Evolutionary conservation across 2,888 invertebrate species (phyloP), one percentile per base, ranked within the genome.

Genomic region (Clanis bilineata): DNA sequence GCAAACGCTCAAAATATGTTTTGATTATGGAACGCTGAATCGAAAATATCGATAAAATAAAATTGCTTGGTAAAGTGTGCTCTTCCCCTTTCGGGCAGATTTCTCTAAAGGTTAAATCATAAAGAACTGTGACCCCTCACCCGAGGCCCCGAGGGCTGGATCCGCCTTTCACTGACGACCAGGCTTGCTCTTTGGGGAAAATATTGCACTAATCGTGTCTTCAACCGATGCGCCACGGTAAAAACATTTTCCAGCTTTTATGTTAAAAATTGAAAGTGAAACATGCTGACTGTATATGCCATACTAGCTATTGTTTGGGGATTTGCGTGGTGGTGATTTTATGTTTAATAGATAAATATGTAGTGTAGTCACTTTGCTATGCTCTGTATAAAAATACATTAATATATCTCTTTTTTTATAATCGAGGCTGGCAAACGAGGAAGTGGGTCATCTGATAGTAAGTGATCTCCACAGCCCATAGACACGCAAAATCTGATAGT

Each of bases 41-140:
- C 5, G n/a, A 45, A n/a, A 51, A 28, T 32, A 18, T 18, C 51
- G 32, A 32, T 51, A 51, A 51, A 41, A 41, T 41, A 41, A 15
- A 32, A 47, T 47, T 47, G 15, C 28, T 28, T 5, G 51, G 32
- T 10, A 10, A 32, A 51, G 51, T 28, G 47, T 45, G 45, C 45
- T n/a, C 21, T 45, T 45, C 51, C 12, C 32, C 10, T 10, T 7
- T 15, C 32, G 10, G 51, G 7, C 12, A 10, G 51, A 32, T 51
- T 28, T 28, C 51, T 28, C 51, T 15, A 32, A 51, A 51, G 51
- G 51, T 51, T 51, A 51, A 51, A 51, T 51, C 51, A 51, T 51
- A 51, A 32, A 51, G 51, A 32, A 51, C 28, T 51, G 51, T 32
- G 32, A 32, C 18, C 51, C 18, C 28, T 10, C 15, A 51, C 51